Conservation (phyloP, 2,888 invertebrate species). For the Boloria selene region DNA sequence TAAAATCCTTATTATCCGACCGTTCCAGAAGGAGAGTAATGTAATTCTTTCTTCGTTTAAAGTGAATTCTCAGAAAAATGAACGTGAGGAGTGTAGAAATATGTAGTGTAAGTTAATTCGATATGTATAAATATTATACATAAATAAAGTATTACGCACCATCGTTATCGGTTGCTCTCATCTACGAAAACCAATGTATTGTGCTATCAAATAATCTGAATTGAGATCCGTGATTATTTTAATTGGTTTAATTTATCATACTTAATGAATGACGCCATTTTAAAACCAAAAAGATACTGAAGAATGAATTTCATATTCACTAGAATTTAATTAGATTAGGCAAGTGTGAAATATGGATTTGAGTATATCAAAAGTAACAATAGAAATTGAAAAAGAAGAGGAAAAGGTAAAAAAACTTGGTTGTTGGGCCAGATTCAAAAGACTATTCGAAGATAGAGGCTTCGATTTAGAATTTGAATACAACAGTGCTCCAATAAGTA, state of each 20-base stretch:
- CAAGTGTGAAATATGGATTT: constrained; percentile 36
- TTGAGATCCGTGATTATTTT: constrained; percentile 20
- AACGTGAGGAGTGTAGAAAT: too few species aligned
- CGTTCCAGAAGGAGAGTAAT: too few species aligned
- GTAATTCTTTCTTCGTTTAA: too few species aligned
- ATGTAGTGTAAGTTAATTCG: too few species aligned
- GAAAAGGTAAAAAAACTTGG: constrained; percentile 47
- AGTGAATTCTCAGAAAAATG: too few species aligned
- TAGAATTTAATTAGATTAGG: constrained; percentile 6
- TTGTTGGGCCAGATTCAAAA: constrained; percentile 72
- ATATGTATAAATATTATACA: background rate
- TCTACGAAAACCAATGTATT: constrained; percentile 11
- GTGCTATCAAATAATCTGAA: constrained; percentile 24
- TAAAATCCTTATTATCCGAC: background rate
- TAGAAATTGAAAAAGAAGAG: constrained; percentile 35
- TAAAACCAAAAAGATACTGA: background rate
- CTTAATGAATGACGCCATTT: constrained; percentile 20
- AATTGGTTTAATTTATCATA: constrained; percentile 23
- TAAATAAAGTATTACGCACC: background rate
- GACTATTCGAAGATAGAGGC: constrained; percentile 70
- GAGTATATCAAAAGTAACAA: constrained; percentile 29
- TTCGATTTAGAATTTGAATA: constrained; percentile 75
- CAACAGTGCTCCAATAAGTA: constrained; percentile 45
- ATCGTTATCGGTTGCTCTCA: background rate
- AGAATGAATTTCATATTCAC: background rate